Conservation (phyloP, 2,888 invertebrate species). For the Tenthredo livida region DNA sequence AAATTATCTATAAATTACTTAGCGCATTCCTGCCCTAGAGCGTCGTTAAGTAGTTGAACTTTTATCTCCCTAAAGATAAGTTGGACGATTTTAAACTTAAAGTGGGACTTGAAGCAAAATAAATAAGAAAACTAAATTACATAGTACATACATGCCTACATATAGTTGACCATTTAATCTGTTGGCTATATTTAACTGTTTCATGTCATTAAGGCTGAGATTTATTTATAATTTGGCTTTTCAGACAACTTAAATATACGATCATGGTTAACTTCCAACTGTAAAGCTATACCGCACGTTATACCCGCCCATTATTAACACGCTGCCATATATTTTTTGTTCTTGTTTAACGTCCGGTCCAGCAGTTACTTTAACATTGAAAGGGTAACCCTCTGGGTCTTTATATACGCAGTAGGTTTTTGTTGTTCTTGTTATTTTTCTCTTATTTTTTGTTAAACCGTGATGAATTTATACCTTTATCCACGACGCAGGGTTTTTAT, state of each 20-base stretch:
- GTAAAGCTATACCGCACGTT: slow-evolving; percentile 10
- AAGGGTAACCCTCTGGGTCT: slow-evolving; percentile 36
- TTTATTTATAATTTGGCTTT: slow-evolving; percentile 12
- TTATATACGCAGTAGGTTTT: not conserved
- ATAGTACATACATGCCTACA: too few species aligned
- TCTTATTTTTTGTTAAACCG: not conserved
- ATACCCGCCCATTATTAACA: slow-evolving; percentile 45
- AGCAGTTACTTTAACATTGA: slow-evolving; percentile 35
- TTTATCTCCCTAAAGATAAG: not conserved
- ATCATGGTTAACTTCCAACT: slow-evolving; percentile 15
- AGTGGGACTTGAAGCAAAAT: not conserved
- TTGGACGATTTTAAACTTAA: not conserved
- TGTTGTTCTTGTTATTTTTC: not conserved
- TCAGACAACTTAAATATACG: slow-evolving; percentile 14
- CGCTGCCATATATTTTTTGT: slow-evolving; percentile 9
- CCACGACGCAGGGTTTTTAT: not conserved
- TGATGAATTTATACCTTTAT: slow-evolving; percentile 19
- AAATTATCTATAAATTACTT: slow-evolving; percentile 13
- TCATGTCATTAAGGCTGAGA: slow-evolving; percentile 13
- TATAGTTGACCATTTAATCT: not conserved
- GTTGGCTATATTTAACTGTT: slow-evolving; percentile 6
- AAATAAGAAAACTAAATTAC: slow-evolving; percentile 7
- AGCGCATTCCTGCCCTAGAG: slow-evolving; percentile 3
- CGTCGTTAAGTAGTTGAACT: slow-evolving; percentile 16
- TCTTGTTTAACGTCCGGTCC: slow-evolving; percentile 30